These are phyloP conservation scores for Cheilosia urbana DNA, from an alignment of 2,888 invertebrate species.

Conservation along the genomic window DNA sequence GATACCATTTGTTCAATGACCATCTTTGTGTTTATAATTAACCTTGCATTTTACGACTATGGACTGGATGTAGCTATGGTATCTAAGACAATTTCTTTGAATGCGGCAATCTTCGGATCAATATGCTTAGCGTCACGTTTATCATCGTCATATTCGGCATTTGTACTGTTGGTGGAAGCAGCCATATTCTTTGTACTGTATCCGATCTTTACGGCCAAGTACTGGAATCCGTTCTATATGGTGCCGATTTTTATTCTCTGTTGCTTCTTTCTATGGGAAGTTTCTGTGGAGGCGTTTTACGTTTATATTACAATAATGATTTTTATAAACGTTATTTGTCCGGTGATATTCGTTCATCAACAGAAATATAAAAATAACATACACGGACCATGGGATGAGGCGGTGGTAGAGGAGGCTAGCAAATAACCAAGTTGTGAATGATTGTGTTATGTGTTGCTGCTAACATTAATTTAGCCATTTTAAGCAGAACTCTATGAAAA, in stretches of 20 bases:
- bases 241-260: slow-evolving; percentile 85
- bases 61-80: slow-evolving; percentile 93
- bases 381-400: slow-evolving; percentile 99
- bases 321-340: slow-evolving; percentile 90
- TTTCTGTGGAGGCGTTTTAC: slow-evolving; percentile 86
- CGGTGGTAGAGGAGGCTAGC: slow-evolving; percentile 87
- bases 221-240: slow-evolving; percentile 86
- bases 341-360: slow-evolving; percentile 89
- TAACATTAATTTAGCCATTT: neutral
- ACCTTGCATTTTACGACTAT: slow-evolving; percentile 97
- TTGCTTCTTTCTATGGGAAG: slow-evolving; percentile 85
- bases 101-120: slow-evolving; percentile 97
- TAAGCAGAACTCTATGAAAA: neutral
- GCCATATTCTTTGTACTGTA: slow-evolving; percentile 95
- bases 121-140: slow-evolving; percentile 97
- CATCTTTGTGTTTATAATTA: slow-evolving; percentile 92
- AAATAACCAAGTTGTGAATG: slow-evolving; percentile 79
- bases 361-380: slow-evolving; percentile 95
- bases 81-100: slow-evolving; percentile 95
- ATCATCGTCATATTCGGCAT: slow-evolving; percentile 93
- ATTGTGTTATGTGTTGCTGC: slow-evolving; percentile 73
- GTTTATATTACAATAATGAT: slow-evolving; percentile 87
- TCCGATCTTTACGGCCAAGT: slow-evolving; percentile 89
- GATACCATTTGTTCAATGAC: slow-evolving; percentile 98
- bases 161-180: slow-evolving; percentile 94